phyloP scores from a whole-genome alignment of 2,113 vertebrate genomes.

The Astatoreochromis straeleni region DNA sequence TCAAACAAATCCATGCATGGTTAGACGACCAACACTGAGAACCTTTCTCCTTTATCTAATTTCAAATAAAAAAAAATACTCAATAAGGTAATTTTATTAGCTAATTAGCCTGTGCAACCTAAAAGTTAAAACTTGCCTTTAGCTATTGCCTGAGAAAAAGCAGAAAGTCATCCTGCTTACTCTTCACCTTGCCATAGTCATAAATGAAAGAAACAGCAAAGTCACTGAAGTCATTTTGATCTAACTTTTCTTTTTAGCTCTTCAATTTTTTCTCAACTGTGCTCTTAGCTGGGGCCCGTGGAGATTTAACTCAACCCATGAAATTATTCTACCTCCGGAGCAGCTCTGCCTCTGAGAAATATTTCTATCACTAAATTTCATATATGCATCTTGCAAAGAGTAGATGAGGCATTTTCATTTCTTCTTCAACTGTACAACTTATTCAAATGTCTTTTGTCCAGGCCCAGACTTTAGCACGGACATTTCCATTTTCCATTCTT shows the following conservation, averaged over 20 bases:
- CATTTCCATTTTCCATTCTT: slow-evolving; percentile 25
- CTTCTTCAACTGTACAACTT: neutral
- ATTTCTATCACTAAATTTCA: neutral
- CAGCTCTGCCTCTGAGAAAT: neutral
- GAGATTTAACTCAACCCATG: neutral
- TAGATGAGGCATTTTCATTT: neutral
- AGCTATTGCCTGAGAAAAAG: neutral
- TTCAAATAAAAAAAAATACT: neutral
- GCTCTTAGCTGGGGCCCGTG: neutral
- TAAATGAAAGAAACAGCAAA: neutral
- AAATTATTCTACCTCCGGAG: neutral
- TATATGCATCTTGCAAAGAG: neutral
- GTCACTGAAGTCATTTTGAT: neutral
- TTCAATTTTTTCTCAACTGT: neutral
- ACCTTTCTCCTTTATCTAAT: neutral
- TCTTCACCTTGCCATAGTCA: neutral
- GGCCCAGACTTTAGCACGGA: neutral
- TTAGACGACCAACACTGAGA: neutral
- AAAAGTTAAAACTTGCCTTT: neutral
- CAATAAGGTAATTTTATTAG: neutral
- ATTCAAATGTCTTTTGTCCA: slow-evolving; percentile 9
- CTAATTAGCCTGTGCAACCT: neutral
- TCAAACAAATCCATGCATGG: neutral
- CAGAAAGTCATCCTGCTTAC: neutral
- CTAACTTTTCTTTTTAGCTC: neutral